Base-by-base conservation (phyloP, 2,113 vertebrate species). In the Oophaga pumilio region DNA sequence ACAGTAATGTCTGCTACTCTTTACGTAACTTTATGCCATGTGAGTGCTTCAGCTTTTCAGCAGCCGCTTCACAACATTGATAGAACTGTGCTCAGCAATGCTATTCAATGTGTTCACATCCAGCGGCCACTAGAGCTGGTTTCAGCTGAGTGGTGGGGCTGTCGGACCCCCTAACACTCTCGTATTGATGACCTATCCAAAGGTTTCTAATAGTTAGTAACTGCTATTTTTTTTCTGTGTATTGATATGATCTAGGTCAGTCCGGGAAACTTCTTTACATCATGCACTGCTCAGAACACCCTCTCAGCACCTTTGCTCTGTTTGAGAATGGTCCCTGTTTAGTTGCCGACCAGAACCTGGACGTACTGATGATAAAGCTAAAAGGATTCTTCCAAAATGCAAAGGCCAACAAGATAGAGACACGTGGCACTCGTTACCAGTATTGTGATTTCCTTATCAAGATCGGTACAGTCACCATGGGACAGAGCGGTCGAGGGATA, bases 381-480 rank as follows among this genome's bases (percentile, higher is more conserved):
- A 99, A 99, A 92, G 98, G 97, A 71, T 98, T 99, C 91, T 99
- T 99, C 92, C 98, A 99, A 90, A 99, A 99, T 0, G 97, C 98
- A 88, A 99, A 99, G 88, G 97, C 95, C 2, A 98, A 98, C 94
- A 99, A 99, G 92, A 97, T 99, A 76, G 98, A 99, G 92, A 97
- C 96, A 89, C 96, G 98, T 0, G 97, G 98, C 0, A 94, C 97
- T 0, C 96, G 97, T 76, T 99, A 97, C 91, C 97, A 97, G 89
- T 99, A 97, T 92, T 97, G 97, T 49, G 98, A 99, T 92, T 99
- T 99, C 93, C 92, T 98, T 90, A 95, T 99, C 87, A 99, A 99
- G 88, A 96, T 99, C 84, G 98, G 98, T 88, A 96, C 97, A 0
- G 96, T 98, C 24, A 97, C 97, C 0, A 98, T 99, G 97, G 97